Evolutionary conservation across 37 sponge, comb jelly and placozoan species (phyloP), one percentile per base, ranked within the genome.

Genomic region (Geodia barretti): DNA sequence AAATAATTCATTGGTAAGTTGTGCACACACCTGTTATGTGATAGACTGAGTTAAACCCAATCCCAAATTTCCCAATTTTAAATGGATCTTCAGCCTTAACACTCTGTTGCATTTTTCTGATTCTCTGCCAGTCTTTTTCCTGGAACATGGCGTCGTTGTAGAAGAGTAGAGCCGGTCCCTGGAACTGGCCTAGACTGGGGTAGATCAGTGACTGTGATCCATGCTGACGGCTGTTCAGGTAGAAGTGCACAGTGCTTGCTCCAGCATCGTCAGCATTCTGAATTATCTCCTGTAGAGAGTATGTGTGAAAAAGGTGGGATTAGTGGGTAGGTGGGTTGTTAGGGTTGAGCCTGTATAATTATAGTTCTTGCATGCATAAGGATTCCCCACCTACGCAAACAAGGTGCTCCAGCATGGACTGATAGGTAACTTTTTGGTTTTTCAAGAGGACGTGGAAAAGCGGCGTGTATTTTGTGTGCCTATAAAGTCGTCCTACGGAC

Each of bases 251-350:
- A 67, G 24, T 60, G 24, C 42, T 80, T 0, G 94, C 94, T 38
- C 84, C 91, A 67, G 94, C 94, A 84, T 93, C 94, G 78, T 92
- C 93, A 64, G 93, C 93, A 80, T 92, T 92, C 64, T 92, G 93
- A 35, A 92, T 85, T 47, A 92, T 68, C 78, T 92, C 92, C 92
- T 82, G 39, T 61, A 26, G 34, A 37, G 38, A 19, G 19, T 64
- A 39, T 5, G 33, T n/a, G n/a, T n/a, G n/a, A n/a, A n/a, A n/a
- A n/a, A n/a, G n/a, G n/a, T n/a, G n/a, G n/a, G n/a, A n/a, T n/a
- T n/a, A n/a, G n/a, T n/a, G n/a, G n/a, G n/a, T n/a, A n/a, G n/a
- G n/a, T n/a, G n/a, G n/a, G n/a, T n/a, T n/a, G n/a, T n/a, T n/a
- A n/a, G n/a, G n/a, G n/a, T n/a, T n/a, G n/a, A n/a, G n/a, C n/a